A percentile compares a stretch with the other conserved stretches of the same genome.
Conservation (phyloP, 1,140 invertebrate species). For the Drosophila rhopaloa region DNA sequence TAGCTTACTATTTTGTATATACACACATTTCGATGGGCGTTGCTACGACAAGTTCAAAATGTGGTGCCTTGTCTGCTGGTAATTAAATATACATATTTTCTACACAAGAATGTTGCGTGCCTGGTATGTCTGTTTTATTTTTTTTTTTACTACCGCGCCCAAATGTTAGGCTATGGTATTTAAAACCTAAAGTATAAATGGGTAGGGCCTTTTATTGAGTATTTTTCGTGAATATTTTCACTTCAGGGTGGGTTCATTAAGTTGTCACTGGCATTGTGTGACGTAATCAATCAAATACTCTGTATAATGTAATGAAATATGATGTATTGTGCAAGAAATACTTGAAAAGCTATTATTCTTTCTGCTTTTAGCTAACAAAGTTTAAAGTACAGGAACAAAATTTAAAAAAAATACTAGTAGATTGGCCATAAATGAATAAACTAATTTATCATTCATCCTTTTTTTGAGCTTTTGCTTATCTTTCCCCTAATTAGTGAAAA, state of each 20-base stretch:
- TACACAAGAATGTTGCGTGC: constrained; percentile 36
- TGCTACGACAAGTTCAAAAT: constrained; percentile 29
- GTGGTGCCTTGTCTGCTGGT: background rate
- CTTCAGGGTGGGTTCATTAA: background rate
- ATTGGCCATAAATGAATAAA: too few relatives aligned
- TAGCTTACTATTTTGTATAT: background rate
- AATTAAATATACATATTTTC: constrained; percentile 15
- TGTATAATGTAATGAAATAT: too few relatives aligned
- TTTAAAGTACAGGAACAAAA: too few relatives aligned
- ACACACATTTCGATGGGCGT: constrained; percentile 12
- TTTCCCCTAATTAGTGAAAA: background rate
- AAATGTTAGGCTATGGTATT: constrained; percentile 41
- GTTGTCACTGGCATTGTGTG: background rate
- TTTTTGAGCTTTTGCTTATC: too few relatives aligned
- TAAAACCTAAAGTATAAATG: constrained; percentile 8
- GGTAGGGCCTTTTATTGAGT: background rate
- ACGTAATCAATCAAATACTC: background rate
- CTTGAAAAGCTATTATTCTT: too few relatives aligned
- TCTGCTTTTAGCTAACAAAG: too few relatives aligned
- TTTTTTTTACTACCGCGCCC: constrained; percentile 47
- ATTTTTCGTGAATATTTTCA: background rate
- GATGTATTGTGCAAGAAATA: background rate
- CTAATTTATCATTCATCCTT: too few relatives aligned
- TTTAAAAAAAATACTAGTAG: background rate
- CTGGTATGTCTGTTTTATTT: background rate